phyloP scores from a whole-genome alignment of 2,888 invertebrate species.

The Dendrolimus pini region DNA sequence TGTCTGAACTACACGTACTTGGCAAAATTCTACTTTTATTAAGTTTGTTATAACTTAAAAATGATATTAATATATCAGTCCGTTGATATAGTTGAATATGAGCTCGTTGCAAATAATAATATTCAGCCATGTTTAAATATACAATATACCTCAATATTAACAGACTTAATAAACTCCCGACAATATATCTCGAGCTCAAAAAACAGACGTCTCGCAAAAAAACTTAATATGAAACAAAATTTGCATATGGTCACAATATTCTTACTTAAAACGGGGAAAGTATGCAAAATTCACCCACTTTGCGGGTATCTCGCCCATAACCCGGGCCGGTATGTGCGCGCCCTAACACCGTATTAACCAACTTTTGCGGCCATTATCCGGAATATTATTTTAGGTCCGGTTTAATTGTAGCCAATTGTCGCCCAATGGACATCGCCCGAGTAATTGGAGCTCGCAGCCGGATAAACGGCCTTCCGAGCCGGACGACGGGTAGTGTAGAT shows the following conservation, averaged over 20 bases:
- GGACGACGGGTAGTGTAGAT: not conserved
- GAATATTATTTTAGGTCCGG: conserved; percentile 42
- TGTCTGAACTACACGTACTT: too few species aligned
- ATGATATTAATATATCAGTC: too few species aligned
- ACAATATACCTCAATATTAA: not conserved
- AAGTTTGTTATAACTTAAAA: too few species aligned
- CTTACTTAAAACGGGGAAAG: not conserved
- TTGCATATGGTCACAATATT: not conserved
- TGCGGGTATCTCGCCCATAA: not conserved
- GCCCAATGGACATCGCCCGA: not conserved
- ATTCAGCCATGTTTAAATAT: too few species aligned
- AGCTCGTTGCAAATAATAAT: too few species aligned
- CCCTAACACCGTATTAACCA: conserved; percentile 18
- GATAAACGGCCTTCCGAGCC: not conserved
- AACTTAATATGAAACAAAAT: not conserved
- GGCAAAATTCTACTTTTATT: too few species aligned
- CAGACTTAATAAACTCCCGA: not conserved
- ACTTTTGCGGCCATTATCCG: conserved; percentile 31
- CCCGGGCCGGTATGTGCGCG: not conserved
- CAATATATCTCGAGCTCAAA: not conserved
- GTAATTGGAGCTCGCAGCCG: not conserved
- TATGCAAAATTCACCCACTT: not conserved
- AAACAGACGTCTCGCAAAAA: not conserved
- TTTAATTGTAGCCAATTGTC: conserved; percentile 37
- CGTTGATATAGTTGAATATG: too few species aligned